Conservation (phyloP, 2,113 vertebrate genomes). For the Lates calcarifer region DNA sequence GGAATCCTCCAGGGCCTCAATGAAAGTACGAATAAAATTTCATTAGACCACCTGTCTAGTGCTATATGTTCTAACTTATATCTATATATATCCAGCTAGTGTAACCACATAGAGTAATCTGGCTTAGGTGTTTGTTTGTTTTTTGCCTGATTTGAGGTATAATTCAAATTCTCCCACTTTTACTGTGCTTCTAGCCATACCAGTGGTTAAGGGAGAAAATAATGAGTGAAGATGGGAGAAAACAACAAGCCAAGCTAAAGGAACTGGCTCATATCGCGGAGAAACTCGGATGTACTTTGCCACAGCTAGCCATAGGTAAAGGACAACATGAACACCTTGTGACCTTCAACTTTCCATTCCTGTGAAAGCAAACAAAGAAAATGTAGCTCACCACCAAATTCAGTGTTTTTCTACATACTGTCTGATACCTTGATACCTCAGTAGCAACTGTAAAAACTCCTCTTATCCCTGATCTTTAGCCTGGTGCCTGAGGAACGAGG, state of each 20-base stretch:
- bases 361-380: neutral
- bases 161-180: constrained; percentile 6
- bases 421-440: neutral
- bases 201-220: constrained; percentile 98
- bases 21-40: constrained; percentile 88
- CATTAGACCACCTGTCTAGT: neutral
- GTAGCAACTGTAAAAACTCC: neutral
- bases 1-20: constrained; percentile 93
- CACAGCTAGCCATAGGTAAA: constrained; percentile 95
- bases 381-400: neutral
- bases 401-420: neutral
- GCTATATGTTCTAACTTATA: neutral
- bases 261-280: constrained; percentile 93
- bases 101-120: neutral
- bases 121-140: neutral
- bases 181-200: constrained; percentile 87
- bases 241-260: constrained; percentile 95
- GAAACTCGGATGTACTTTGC: constrained; percentile 93
- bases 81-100: neutral
- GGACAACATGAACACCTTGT: neutral
- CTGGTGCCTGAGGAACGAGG: constrained; percentile 97
- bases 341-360: neutral
- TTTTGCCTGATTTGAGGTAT: neutral
- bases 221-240: constrained; percentile 93
- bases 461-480: constrained; percentile 79